phyloP scores from a whole-genome alignment of 1,140 invertebrate genomes.

The Ceratitis capitata region DNA sequence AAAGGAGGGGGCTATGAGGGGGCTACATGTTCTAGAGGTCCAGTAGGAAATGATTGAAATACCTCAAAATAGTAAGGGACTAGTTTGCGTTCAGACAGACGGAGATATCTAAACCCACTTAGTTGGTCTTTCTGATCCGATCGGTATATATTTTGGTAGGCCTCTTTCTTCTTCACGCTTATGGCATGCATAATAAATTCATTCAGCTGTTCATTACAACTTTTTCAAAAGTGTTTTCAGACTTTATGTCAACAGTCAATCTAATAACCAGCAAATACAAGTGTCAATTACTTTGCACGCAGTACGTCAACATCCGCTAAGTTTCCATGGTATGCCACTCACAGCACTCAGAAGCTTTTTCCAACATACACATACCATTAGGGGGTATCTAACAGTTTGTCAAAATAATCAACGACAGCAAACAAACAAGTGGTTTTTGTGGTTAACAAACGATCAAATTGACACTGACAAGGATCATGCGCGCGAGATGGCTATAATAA shows the following conservation, averaged over 20 bases:
- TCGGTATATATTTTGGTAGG: too few relatives aligned
- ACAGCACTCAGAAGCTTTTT: background rate
- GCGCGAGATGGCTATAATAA: conserved; percentile 24
- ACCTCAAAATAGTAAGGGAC: too few relatives aligned
- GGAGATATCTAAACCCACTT: too few relatives aligned
- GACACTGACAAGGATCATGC: conserved; percentile 32
- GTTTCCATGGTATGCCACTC: background rate
- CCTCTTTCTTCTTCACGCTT: too few relatives aligned
- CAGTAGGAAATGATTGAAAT: too few relatives aligned
- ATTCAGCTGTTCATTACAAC: too few relatives aligned
- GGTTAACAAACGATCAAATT: conserved; percentile 34
- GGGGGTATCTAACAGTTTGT: conserved; percentile 20
- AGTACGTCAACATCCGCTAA: background rate
- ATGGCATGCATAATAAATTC: too few relatives aligned
- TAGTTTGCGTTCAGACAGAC: too few relatives aligned
- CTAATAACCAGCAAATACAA: background rate
- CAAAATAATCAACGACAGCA: conserved; percentile 24
- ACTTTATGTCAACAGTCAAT: too few relatives aligned
- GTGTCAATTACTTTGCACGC: background rate
- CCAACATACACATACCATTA: background rate
- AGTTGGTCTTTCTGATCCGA: background rate
- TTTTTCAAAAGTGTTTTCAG: too few relatives aligned
- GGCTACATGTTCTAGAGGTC: too few relatives aligned
- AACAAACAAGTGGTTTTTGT: conserved; percentile 32
- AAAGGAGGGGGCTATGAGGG: too few relatives aligned